Conservation (phyloP, 1,140 invertebrate genomes). For the Lamellibrachia luymesi region DNA sequence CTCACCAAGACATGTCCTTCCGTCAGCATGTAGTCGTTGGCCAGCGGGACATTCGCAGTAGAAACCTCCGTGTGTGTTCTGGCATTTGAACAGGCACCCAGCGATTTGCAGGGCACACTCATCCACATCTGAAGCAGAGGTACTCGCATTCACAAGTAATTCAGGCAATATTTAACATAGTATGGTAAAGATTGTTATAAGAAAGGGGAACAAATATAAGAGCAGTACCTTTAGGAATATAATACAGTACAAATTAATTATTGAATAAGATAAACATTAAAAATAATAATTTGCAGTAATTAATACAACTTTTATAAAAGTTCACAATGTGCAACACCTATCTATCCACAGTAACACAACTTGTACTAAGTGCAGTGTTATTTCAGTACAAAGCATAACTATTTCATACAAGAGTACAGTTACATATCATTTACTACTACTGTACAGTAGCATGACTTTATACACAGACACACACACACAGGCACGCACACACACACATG, state of each 20-base stretch:
- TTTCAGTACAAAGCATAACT: background rate
- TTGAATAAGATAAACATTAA: background rate
- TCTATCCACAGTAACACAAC: background rate
- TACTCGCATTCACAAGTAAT: background rate
- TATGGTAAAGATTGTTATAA: background rate
- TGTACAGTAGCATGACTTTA: no score
- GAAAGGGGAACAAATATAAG: background rate
- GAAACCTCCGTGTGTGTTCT: conserved; percentile 50
- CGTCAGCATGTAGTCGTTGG: conserved; percentile 47
- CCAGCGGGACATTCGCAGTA: conserved; percentile 48
- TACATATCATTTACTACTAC: no score
- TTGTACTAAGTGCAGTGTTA: background rate
- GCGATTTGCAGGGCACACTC: conserved; percentile 50
- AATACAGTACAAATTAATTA: background rate
- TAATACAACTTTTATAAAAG: background rate
- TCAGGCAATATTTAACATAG: background rate
- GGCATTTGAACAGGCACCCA: conserved; percentile 50
- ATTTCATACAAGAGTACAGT: no score
- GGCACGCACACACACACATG: background rate
- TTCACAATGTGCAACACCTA: background rate
- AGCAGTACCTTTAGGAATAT: background rate
- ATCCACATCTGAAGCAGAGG: conserved; percentile 36
- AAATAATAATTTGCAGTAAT: background rate
- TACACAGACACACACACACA: background rate
- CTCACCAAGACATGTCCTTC: conserved; percentile 48